These are phyloP conservation scores for Caenorhabditis uteleia DNA, from an alignment of 2,888 invertebrate species.

Conservation along the genomic window DNA sequence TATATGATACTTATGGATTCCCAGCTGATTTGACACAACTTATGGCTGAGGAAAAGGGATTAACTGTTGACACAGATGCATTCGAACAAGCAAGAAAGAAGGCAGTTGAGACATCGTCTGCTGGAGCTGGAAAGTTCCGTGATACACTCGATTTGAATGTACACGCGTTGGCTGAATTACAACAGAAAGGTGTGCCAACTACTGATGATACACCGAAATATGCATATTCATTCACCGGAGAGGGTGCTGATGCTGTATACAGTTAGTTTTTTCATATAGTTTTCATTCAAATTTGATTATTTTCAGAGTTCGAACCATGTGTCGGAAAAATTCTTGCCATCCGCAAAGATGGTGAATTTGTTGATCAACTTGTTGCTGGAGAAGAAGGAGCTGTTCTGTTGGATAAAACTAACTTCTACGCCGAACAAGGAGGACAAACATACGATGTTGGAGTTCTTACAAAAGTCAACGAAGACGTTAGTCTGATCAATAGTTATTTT, in stretches of 20 bases:
- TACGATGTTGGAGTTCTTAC: conserved; percentile 89
- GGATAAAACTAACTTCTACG: conserved; percentile 92
- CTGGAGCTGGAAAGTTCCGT: conserved; percentile 77
- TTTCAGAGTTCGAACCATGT: conserved; percentile 51
- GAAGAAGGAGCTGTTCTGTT: conserved; percentile 90
- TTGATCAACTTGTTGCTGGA: conserved; percentile 81
- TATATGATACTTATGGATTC: conserved; percentile 99
- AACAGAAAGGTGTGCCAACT: conserved; percentile 76
- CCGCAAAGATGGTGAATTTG: conserved; percentile 79
- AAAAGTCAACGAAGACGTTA: conserved; percentile 80
- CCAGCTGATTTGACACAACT: conserved; percentile 94
- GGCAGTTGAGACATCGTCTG: conserved; percentile 83
- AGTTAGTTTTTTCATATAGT: conserved; percentile 67
- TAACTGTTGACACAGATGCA: conserved; percentile 84
- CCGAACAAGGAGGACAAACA: conserved; percentile 98
- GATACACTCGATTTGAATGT: conserved; percentile 85
- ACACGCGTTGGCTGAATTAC: conserved; percentile 89
- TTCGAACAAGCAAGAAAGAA: conserved; percentile 90
- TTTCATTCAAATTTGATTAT: neutral
- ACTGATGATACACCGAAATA: conserved; percentile 94
- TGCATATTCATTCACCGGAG: conserved; percentile 76
- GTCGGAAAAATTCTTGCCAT: conserved; percentile 81
- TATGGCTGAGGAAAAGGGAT: conserved; percentile 94
- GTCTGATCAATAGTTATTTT: neutral
- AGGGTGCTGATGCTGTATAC: conserved; percentile 77